Evolutionary conservation across 2,888 invertebrate species (phyloP).

Genomic region (Phytoseiulus persimilis): DNA sequence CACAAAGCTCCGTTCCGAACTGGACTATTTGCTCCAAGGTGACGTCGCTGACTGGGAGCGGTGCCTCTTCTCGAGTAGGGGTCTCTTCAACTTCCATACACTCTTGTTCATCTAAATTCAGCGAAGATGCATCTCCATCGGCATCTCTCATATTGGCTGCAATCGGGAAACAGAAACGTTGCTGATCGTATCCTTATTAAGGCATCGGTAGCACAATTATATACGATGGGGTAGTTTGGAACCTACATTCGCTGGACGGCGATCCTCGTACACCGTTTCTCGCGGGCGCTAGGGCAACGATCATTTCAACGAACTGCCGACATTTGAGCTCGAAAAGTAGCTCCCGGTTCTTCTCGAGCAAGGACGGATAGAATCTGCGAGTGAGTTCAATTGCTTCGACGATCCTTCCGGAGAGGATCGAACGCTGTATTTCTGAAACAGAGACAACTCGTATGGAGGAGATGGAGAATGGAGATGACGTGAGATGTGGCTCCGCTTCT

Average conservation of each 20-base stretch:
- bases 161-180: not conserved
- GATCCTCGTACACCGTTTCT: not conserved
- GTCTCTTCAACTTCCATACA: slow-evolving; percentile 45
- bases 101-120: not conserved
- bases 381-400: slow-evolving; percentile 89
- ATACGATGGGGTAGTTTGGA: not conserved
- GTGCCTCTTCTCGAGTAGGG: slow-evolving; percentile 51
- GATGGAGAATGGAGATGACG: not conserved
- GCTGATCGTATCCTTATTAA: no score
- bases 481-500: not conserved
- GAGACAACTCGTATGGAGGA: slow-evolving; percentile 45
- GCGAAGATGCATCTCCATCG: not conserved
- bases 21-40: slow-evolving; percentile 87
- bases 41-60: slow-evolving; percentile 64
- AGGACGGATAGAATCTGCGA: slow-evolving; percentile 78
- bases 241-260: not conserved
- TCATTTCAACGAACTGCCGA: slow-evolving; percentile 97
- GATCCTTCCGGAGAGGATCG: slow-evolving; percentile 84
- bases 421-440: slow-evolving; percentile 74
- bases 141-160: not conserved
- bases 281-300: slow-evolving; percentile 60
- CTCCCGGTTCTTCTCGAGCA: slow-evolving; percentile 71
- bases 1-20: slow-evolving; percentile 77
- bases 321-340: slow-evolving; percentile 91
- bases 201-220: no score